Evolutionary conservation across 2,888 invertebrate genomes (phyloP), one percentile per base, ranked within the genome.

Genomic region (Hemistola chrysoprasaria): DNA sequence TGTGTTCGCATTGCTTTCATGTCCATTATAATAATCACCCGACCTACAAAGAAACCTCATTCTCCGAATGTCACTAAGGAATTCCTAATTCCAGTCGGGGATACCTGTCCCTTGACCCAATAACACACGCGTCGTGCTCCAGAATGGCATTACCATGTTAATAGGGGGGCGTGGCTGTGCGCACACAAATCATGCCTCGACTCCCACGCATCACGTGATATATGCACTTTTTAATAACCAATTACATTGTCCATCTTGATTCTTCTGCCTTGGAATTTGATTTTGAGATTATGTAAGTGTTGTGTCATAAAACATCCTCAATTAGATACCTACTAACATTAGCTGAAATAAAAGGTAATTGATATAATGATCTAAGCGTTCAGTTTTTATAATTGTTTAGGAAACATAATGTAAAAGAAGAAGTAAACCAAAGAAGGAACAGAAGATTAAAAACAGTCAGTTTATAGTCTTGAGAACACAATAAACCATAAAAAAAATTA

Each of bases 161-260:
- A 87, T 86, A 84, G 85, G 84, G 74, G 74, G 86, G 86, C 84
- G 86, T 71, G 63, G 48, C 54, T 33, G 50, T 41, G 22, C 58
- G 62, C 66, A 65, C 72, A 78, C 79, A 77, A 79, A 78, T 80
- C 50, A 50, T 40, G 56, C 57, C 59, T 68, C 16, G 16, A 16
- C 73, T 71, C 75, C 72, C 72, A 70, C 74, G 71, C 76, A 63
- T 56, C 56, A 56, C 58, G 76, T 81, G 82, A 83, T 80, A 76
- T 79, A 83, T 83, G 82, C 78, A 52, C 72, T 72, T 77, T 79
- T 78, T 84, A 85, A 85, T 84, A 81, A 80, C 85, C 82, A 81
- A 84, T 82, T 82, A 78, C 75, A 77, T 68, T 78, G 72, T 77
- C 71, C 73, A 71, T 51, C 43, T 16, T 16, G 16, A 16, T 59